phyloP scores from a whole-genome alignment of 2,113 vertebrate species.

The Pollimyrus isidori region DNA sequence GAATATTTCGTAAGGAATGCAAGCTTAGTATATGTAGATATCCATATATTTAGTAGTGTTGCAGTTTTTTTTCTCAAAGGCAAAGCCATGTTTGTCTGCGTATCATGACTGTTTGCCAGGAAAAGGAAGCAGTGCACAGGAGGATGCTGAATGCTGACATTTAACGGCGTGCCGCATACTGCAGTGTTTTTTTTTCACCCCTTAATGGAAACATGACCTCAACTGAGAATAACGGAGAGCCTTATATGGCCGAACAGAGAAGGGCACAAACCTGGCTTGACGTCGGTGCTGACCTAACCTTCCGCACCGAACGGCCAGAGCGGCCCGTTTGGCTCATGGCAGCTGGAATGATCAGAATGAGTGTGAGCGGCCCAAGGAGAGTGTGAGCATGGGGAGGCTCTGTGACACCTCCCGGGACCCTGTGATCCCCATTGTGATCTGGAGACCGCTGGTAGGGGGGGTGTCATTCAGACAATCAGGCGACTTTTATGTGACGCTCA shows the following conservation, averaged over 20 bases:
- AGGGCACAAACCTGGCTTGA: conserved; percentile 40
- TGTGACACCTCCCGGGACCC: conserved; percentile 24
- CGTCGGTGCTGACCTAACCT: conserved; percentile 47
- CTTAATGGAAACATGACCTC: conserved; percentile 21
- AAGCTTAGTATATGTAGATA: not conserved
- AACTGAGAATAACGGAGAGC: conserved; percentile 37
- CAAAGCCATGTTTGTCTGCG: not conserved
- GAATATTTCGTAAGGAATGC: not conserved
- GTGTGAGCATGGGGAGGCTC: conserved; percentile 41
- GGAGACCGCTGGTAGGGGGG: not conserved
- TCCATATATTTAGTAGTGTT: not conserved
- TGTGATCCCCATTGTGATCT: conserved; percentile 33
- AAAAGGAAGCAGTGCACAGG: not conserved
- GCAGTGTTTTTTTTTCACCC: conserved; percentile 10
- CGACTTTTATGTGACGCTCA: not conserved
- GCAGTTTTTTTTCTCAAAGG: not conserved
- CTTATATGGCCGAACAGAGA: conserved; percentile 45
- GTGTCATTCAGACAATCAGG: not conserved
- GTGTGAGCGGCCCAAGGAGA: conserved; percentile 32
- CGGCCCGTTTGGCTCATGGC: conserved; percentile 36
- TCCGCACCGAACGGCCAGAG: conserved; percentile 26
- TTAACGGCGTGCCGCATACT: not conserved
- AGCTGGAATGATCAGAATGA: conserved; percentile 48
- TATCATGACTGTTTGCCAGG: not conserved
- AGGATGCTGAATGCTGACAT: conserved; percentile 10